These are phyloP conservation scores for Helleia helle DNA, from an alignment of 2,888 invertebrate species.

Conservation along the genomic window DNA sequence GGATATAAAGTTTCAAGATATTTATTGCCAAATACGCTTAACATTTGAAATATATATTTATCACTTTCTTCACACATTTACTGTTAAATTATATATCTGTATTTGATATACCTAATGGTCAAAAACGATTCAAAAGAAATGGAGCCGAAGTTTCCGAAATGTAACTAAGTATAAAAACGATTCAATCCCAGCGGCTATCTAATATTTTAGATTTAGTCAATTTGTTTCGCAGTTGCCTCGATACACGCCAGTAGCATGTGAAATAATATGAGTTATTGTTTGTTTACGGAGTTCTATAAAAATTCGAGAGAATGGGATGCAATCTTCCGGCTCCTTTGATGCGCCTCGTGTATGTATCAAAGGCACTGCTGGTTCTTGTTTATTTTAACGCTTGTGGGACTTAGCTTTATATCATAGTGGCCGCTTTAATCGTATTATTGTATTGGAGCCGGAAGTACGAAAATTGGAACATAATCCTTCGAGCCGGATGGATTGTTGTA, in stretches of 20 bases:
- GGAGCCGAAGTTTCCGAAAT: too few relatives aligned
- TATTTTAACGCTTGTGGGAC: slow-evolving; percentile 5
- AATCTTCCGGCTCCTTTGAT: slow-evolving; percentile 63
- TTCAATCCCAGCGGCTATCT: too few relatives aligned
- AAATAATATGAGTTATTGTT: slow-evolving; percentile 10
- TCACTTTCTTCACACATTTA: too few relatives aligned
- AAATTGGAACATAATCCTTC: slow-evolving; percentile 9
- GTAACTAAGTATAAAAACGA: too few relatives aligned
- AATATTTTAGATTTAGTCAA: too few relatives aligned
- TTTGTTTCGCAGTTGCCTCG: too few relatives aligned
- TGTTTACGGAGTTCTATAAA: slow-evolving; percentile 14
- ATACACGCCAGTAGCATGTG: background rate
- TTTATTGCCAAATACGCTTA: too few relatives aligned
- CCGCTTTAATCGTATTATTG: slow-evolving; percentile 43
- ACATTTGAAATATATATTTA: too few relatives aligned
- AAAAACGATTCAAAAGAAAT: too few relatives aligned
- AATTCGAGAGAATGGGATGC: slow-evolving; percentile 30
- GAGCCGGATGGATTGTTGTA: slow-evolving; percentile 14
- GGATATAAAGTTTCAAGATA: too few relatives aligned
- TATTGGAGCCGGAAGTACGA: slow-evolving; percentile 37
- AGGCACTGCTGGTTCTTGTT: slow-evolving; percentile 23
- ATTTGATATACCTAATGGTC: too few relatives aligned
- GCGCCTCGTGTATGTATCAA: slow-evolving; percentile 47
- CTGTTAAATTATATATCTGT: too few relatives aligned
- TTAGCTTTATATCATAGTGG: background rate